Evolutionary conservation across 2,113 vertebrate genomes (phyloP), one percentile per base, ranked within the genome.

Genomic region (Cochlearius cochlearius): DNA sequence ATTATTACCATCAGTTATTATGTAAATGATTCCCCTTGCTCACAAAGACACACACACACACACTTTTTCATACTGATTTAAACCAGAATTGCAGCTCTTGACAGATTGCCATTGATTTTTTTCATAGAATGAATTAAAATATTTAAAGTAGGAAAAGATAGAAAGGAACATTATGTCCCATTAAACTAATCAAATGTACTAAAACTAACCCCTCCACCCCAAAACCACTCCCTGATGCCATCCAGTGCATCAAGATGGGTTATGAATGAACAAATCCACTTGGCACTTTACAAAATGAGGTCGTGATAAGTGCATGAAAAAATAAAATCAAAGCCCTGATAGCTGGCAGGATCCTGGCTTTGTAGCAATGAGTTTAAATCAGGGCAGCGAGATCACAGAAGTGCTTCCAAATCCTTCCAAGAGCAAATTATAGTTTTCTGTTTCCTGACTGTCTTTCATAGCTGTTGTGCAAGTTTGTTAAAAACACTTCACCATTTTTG

Each of bases 261-360:
- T 96, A 86, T 94, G 76, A 92, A 89, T 90, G 86, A 93, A 78
- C 50, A 94, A 88, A 94, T 81, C 67, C 78, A 84, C 53, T 93
- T 94, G 93, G 88, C 69, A 78, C 55, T 93, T 95, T 45, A 75
- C 38, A 92, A 97, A 96, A 96, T 96, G 80, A 97, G 94, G 79
- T 94, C 7, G 1, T 77, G 63, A 77, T 95, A 90, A 96, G 82
- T 92, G 52, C 52, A 75, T 81, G 76, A 89, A 92, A 95, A 94
- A 96, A 83, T 78, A 59, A 92, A 96, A 97, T 83, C 39, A 64
- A 89, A 86, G 55, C 45, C 32, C 49, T 86, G 63, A 66, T 50
- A 86, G 39, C 34, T 88, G 75, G 69, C 68, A 90, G 66, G 58
- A 73, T 90, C 50, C 38, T 94, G 39, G 60, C 47, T 93, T 94